Evolutionary conservation across 2,113 vertebrate species (phyloP).

Genomic region (Cinclus mexicanus): DNA sequence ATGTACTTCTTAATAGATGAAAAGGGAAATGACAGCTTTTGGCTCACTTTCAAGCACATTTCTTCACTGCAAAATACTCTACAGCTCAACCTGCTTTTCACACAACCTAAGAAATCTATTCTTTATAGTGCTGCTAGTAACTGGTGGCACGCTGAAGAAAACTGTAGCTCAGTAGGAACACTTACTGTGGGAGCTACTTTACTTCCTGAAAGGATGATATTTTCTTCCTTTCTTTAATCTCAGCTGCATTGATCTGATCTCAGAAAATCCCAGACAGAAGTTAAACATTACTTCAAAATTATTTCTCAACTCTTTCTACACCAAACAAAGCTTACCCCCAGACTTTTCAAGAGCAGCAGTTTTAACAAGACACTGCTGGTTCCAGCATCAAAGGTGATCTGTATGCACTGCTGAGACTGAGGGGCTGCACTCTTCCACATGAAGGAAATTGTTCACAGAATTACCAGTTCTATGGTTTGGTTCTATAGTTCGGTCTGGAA

Average conservation of each 20-base stretch:
- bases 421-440: neutral
- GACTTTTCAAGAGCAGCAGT: neutral
- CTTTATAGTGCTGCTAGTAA: slow-evolving; percentile 43
- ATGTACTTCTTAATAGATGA: slow-evolving; percentile 50
- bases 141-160: neutral
- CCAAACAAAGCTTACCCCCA: neutral
- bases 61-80: slow-evolving; percentile 32
- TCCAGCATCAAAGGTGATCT: neutral
- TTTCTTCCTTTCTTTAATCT: slow-evolving; percentile 16
- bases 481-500: neutral
- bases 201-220: neutral
- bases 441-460: neutral
- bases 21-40: slow-evolving; percentile 71
- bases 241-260: neutral
- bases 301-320: slow-evolving; percentile 14
- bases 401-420: neutral
- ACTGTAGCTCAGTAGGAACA: neutral
- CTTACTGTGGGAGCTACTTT: neutral
- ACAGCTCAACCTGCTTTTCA: slow-evolving; percentile 25
- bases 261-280: neutral
- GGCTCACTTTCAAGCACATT: slow-evolving; percentile 53
- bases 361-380: neutral
- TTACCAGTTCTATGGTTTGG: neutral
- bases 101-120: slow-evolving; percentile 35
- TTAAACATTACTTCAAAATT: neutral